Base-by-base conservation (phyloP, 2,888 invertebrate genomes). In the Caenorhabditis sp. region DNA sequence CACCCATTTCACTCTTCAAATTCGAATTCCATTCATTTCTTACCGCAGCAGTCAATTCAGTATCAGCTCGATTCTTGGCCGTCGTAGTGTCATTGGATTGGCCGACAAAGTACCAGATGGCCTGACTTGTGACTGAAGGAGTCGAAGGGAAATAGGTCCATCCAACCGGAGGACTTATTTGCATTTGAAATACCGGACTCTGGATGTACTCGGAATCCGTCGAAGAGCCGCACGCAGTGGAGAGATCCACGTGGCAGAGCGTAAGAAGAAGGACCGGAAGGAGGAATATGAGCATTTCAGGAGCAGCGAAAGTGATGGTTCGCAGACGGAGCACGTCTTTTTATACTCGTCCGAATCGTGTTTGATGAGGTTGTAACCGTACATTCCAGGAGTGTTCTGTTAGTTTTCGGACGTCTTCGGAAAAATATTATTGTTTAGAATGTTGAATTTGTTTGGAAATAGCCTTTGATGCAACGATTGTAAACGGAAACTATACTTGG, bases 131-230 rank as follows among this genome's bases (percentile, higher is more conserved):
- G 3, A 75, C 77, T 7, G 77, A 78, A n/a, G 77, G 72, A 41
- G 74, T 68, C 9, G 71, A 15, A 8, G 84, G 83, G 59, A 84
- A 84, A 46, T 78, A 84, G 1, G 84, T 83, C 84, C 84, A 84
- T 20, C 82, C 81, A 20, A 84, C 78, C 8, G 84, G 80, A 1
- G 84, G 84, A 30, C 78, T 77, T n/a, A 84, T 70, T 39, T 82
- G 65, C 83, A 83, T 80, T n/a, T 68, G 62, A 78, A 84, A 83
- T 9, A 79, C 80, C 3, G 84, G 84, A 48, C 80, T 79, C 41
- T 76, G 56, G 27, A 84, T 74, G 55, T 71, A 80, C 43, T 80
- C 79, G 45, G 78, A 71, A 32, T 81, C 81, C 15, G 76, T 66
- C 2, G 61, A 66, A 43, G 76, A 74, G 48, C 72, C 72, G 35